These are phyloP conservation scores for Eurytoma californica DNA, from an alignment of 2,888 invertebrate genomes.

Conservation along the genomic window DNA sequence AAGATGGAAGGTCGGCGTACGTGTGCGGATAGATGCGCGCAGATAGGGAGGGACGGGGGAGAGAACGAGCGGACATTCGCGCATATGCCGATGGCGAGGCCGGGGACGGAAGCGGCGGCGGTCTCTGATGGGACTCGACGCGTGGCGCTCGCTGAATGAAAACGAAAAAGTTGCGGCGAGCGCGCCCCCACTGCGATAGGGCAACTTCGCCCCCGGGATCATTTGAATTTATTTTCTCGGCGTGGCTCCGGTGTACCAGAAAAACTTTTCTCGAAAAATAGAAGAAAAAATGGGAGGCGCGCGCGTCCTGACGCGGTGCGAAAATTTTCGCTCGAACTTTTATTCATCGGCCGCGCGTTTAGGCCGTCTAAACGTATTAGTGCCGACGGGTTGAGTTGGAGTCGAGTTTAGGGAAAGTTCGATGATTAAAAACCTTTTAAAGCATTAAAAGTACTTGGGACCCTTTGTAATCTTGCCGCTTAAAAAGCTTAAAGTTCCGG, in stretches of 20 bases:
- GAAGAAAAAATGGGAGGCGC: no score
- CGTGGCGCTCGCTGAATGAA: slow-evolving; percentile 21
- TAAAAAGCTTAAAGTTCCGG: slow-evolving; percentile 24
- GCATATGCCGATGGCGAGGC: background rate
- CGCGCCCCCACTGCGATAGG: slow-evolving; percentile 1
- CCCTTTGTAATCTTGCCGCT: slow-evolving; percentile 28
- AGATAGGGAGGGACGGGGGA: slow-evolving; percentile 20
- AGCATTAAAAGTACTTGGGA: slow-evolving; percentile 9
- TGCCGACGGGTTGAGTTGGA: background rate
- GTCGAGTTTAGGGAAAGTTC: slow-evolving; percentile 9
- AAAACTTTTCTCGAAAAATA: no score
- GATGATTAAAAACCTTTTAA: slow-evolving; percentile 23
- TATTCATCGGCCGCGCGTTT: no score
- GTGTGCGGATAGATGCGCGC: slow-evolving; percentile 9
- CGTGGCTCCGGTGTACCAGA: no score
- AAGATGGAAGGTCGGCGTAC: slow-evolving; percentile 18
- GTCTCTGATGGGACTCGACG: slow-evolving; percentile 45
- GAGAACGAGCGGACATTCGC: slow-evolving; percentile 33
- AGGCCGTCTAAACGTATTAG: no score
- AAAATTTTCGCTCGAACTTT: no score
- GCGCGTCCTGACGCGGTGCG: no score
- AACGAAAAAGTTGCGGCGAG: slow-evolving; percentile 42
- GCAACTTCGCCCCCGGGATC: slow-evolving; percentile 9
- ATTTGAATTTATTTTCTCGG: slow-evolving; percentile 15
- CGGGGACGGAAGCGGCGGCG: slow-evolving; percentile 7